These are phyloP conservation scores for Autographa gamma DNA, from an alignment of 2,888 invertebrate species.

Conservation along the genomic window DNA sequence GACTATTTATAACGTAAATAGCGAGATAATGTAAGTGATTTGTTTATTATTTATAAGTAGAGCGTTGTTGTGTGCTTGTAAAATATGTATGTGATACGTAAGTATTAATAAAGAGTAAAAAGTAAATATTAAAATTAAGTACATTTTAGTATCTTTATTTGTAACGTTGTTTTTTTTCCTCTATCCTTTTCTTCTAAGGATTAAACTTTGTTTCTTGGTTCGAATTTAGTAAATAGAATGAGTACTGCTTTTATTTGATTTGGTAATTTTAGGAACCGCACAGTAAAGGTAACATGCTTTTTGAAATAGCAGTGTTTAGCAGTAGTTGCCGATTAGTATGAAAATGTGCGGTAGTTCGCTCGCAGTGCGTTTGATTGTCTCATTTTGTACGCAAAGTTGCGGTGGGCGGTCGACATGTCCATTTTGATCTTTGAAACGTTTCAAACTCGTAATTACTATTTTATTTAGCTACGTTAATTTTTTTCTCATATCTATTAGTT, in stretches of 20 bases:
- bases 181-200: neutral
- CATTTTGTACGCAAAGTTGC: conserved; percentile 56
- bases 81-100: conserved; percentile 33
- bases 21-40: neutral
- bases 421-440: conserved; percentile 27
- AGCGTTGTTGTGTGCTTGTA: neutral
- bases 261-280: neutral
- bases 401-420: conserved; percentile 37
- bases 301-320: conserved; percentile 44
- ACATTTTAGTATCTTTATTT: neutral
- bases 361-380: conserved; percentile 37
- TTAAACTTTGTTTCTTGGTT: neutral
- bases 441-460: conserved; percentile 13
- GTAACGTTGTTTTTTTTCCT: neutral
- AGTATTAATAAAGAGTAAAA: neutral
- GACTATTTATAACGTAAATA: neutral
- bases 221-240: neutral
- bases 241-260: neutral
- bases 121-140: neutral
- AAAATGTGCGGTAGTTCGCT: conserved; percentile 42
- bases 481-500: too few species aligned
- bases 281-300: conserved; percentile 14
- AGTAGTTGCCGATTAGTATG: conserved; percentile 34
- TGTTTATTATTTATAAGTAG: neutral
- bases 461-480: neutral